Conservation (phyloP, 2,113 vertebrate species). For the Leptodactylus fuscus region DNA sequence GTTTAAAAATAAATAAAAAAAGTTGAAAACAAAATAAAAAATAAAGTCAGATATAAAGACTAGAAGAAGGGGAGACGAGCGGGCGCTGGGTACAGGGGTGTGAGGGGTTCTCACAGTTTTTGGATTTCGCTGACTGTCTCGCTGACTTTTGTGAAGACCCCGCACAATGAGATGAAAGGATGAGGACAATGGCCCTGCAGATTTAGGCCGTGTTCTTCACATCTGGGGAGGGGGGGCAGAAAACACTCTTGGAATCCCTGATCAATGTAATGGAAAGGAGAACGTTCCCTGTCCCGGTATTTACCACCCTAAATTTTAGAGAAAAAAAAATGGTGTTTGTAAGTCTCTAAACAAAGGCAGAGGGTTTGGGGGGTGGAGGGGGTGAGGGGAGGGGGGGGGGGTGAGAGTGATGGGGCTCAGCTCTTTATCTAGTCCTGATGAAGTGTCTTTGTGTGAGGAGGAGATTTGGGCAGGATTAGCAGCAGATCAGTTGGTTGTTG, state of each 20-base stretch:
- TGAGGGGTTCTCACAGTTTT: too few species aligned
- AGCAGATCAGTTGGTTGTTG: conserved; percentile 64
- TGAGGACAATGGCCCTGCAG: conserved; percentile 60
- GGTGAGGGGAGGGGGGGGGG: conserved; percentile 68
- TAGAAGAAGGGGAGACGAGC: too few species aligned
- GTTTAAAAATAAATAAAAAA: too few species aligned
- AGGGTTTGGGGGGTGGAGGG: conserved; percentile 63
- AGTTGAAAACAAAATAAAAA: too few species aligned
- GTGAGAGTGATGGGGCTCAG: conserved; percentile 69
- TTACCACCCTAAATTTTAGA: conserved; percentile 5
- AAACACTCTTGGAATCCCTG: conserved; percentile 42
- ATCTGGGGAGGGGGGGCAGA: background rate
- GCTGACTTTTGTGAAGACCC: too few species aligned
- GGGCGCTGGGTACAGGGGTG: too few species aligned
- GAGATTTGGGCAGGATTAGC: conserved; percentile 72
- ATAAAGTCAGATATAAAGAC: too few species aligned
- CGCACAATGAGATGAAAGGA: conserved; percentile 35
- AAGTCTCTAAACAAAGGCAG: conserved; percentile 73
- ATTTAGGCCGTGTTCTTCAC: conserved; percentile 70
- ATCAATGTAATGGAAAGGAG: conserved; percentile 58
- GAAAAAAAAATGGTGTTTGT: background rate
- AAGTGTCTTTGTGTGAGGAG: conserved; percentile 63
- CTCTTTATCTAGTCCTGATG: conserved; percentile 69
- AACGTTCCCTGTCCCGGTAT: conserved; percentile 36
- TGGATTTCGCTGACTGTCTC: too few species aligned